Conservation (phyloP, 2,113 vertebrate genomes). For the Noturus placidus region DNA sequence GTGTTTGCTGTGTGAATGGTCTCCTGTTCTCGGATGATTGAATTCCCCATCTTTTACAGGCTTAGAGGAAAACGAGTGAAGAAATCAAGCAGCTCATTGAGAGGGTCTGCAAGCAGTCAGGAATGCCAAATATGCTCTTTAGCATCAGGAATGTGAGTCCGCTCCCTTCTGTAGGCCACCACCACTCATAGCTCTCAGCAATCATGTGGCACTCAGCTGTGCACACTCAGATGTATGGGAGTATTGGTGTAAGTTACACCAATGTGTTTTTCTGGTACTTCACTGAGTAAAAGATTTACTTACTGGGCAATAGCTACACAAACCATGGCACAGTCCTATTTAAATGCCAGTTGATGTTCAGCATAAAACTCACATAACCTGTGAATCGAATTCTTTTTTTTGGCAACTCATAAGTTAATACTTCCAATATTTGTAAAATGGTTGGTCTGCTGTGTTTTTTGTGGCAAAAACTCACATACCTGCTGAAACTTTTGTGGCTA, state of each 20-base stretch:
- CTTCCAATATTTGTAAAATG: background rate
- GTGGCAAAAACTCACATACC: background rate
- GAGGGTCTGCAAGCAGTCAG: slow-evolving; percentile 43
- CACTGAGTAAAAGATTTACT: background rate
- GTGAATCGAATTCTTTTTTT: background rate
- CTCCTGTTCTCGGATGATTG: slow-evolving; percentile 15
- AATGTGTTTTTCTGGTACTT: background rate
- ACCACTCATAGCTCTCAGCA: slow-evolving; percentile 23
- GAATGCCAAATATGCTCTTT: slow-evolving; percentile 56
- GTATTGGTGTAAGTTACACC: slow-evolving; percentile 15
- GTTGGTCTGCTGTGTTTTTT: background rate
- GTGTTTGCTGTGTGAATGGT: slow-evolving; percentile 26
- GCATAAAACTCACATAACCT: background rate
- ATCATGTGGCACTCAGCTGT: slow-evolving; percentile 46
- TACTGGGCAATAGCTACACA: background rate
- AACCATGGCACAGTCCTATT: background rate
- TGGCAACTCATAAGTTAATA: background rate
- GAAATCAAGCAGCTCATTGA: slow-evolving; percentile 57
- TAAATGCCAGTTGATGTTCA: background rate
- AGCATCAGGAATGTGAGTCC: slow-evolving; percentile 51
- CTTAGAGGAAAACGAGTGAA: slow-evolving; percentile 30
- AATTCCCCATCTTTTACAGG: slow-evolving; percentile 38
- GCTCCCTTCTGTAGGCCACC: slow-evolving; percentile 44
- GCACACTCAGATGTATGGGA: slow-evolving; percentile 4
- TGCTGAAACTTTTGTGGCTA: background rate